These are phyloP conservation scores for Chionoecetes opilio DNA, from an alignment of 1,140 invertebrate species.

Conservation along the genomic window DNA sequence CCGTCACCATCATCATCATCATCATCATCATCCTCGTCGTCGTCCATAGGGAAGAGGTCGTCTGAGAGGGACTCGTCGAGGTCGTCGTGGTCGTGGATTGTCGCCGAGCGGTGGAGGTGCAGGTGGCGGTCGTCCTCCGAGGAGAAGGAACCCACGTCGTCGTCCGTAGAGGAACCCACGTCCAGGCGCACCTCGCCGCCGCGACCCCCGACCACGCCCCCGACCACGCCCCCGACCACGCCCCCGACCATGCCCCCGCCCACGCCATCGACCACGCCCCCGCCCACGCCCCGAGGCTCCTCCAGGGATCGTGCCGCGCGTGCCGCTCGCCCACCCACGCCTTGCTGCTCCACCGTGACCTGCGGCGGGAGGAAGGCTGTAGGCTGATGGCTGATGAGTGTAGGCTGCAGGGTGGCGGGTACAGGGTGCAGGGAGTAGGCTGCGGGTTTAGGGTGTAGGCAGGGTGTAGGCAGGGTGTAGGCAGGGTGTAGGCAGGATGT, in stretches of 20 bases:
- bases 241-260: no score
- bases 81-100: slow-evolving; percentile 67
- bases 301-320: slow-evolving; percentile 32
- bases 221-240: no score
- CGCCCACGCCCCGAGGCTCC: slow-evolving; percentile 7
- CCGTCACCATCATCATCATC: slow-evolving; percentile 76
- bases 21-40: slow-evolving; percentile 83
- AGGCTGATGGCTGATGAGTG: no score
- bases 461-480: no score
- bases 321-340: not conserved
- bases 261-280: slow-evolving; percentile 62
- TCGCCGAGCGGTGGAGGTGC: slow-evolving; percentile 74
- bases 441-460: no score
- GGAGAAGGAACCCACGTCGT: slow-evolving; percentile 80
- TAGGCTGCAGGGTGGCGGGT: no score
- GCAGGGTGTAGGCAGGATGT: no score
- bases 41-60: slow-evolving; percentile 50
- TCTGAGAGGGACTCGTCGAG: slow-evolving; percentile 59
- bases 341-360: not conserved
- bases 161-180: slow-evolving; percentile 78
- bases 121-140: slow-evolving; percentile 80
- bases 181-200: slow-evolving; percentile 60
- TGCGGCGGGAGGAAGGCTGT: no score
- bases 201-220: no score
- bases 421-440: no score